Base-by-base conservation (phyloP, 2,888 invertebrate genomes). In the Mantis religiosa region DNA sequence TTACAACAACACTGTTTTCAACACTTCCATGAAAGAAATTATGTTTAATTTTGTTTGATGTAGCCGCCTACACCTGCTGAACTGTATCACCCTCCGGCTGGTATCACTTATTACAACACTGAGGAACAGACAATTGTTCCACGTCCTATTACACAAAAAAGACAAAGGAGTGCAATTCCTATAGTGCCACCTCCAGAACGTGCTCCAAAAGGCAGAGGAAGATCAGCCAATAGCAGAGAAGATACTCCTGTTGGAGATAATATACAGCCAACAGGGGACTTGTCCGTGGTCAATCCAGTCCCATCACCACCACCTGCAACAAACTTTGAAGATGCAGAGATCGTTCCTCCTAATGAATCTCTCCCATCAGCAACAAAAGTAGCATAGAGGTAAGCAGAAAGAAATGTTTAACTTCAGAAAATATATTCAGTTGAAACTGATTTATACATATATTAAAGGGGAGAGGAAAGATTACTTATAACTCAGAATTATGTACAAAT, bases 81-180 rank as follows among this genome's bases (percentile, higher is more conserved):
- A 86, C 88, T 92, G 27, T 92, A 91, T 83, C 92, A 92, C 85
- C 91, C 91, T 9, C 91, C 91, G 83, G 90, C 91, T 14, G 91
- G 91, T 27, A 91, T 91, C 25, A 92, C 92, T 2, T 92, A 92
- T 89, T 92, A 92, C 90, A 92, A 91, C 88, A 91, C 92, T 7
- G 91, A 90, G 85, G 89, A 90, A 71, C 92, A 92, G 88, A 91
- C 91, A 47, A 90, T 90, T 12, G 89, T 91, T 85, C 91, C 91
- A 27, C 90, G 91, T 28, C 91, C 91, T 28, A 90, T 91, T 9
- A 91, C 91, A 0, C 91, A 91, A 28, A 91, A 92, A 28, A 88
- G 92, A n/a, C 91, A 92, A 12, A 92, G 92, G 87, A 88, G 92
- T 20, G 92, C 92, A 12, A 92, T 92, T 84, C 92, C 92, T 14